phyloP scores from a whole-genome alignment of 1,140 invertebrate genomes.

The Anagrus nilaparvatae region DNA sequence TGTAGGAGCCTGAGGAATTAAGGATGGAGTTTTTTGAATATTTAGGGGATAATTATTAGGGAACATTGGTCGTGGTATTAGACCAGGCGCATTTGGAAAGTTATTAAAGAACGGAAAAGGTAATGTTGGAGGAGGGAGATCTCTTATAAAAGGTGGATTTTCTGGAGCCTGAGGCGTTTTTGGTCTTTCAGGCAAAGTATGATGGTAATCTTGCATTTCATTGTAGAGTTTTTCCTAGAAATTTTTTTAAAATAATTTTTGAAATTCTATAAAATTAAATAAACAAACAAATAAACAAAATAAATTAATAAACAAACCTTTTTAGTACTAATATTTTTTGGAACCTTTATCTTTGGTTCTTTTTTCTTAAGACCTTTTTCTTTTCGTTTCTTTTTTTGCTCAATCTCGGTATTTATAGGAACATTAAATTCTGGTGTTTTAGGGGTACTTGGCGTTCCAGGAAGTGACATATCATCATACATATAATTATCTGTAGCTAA shows the following conservation, averaged over 20 bases:
- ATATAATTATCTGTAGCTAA: slow-evolving; percentile 30
- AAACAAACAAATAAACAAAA: slow-evolving; percentile 3
- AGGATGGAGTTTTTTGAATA: too few species aligned
- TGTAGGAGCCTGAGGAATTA: too few species aligned
- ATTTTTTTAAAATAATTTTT: not conserved
- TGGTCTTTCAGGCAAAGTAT: slow-evolving; percentile 40
- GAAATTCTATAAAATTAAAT: slow-evolving; percentile 2
- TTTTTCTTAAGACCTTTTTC: slow-evolving; percentile 56
- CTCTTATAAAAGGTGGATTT: slow-evolving; percentile 38
- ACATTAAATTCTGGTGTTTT: slow-evolving; percentile 48
- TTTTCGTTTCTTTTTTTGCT: slow-evolving; percentile 46
- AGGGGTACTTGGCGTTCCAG: slow-evolving; percentile 44
- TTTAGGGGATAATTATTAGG: too few species aligned
- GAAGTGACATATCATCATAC: slow-evolving; percentile 47
- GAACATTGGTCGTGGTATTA: slow-evolving; percentile 50
- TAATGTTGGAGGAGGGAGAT: slow-evolving; percentile 44
- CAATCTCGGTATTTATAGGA: slow-evolving; percentile 22
- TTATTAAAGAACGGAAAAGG: slow-evolving; percentile 40
- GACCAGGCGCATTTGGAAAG: slow-evolving; percentile 51
- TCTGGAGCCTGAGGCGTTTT: slow-evolving; percentile 54
- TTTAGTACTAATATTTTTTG: slow-evolving; percentile 28
- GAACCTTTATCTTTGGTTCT: slow-evolving; percentile 44
- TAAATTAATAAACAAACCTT: slow-evolving; percentile 27
- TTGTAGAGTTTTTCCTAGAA: not conserved
- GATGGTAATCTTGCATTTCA: not conserved